phyloP scores from a whole-genome alignment of 2,113 vertebrate species.

The human region GRCh38 chr14:86917001-86917500 shows the following conservation, averaged over 20 bases:
- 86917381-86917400: accelerated
- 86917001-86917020: background rate
- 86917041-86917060: background rate
- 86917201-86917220: background rate
- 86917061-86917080: background rate
- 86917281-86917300: background rate
- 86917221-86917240: background rate
- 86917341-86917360: background rate
- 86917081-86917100: background rate
- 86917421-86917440: background rate
- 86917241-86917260: background rate
- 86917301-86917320: background rate
- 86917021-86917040: background rate
- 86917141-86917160: background rate
- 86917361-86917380: background rate
- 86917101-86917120: background rate
- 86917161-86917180: background rate
- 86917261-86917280: background rate
- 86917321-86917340: background rate
- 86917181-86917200: background rate
- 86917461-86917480: background rate
- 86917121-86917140: background rate
- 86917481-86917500: background rate
- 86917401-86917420: background rate
- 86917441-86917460: background rate